Percentiles rank a stretch among this genome's conserved stretches.
Evolutionary conservation across 2,113 vertebrate species (phyloP).

Genomic region (Collichthys lucidus): DNA sequence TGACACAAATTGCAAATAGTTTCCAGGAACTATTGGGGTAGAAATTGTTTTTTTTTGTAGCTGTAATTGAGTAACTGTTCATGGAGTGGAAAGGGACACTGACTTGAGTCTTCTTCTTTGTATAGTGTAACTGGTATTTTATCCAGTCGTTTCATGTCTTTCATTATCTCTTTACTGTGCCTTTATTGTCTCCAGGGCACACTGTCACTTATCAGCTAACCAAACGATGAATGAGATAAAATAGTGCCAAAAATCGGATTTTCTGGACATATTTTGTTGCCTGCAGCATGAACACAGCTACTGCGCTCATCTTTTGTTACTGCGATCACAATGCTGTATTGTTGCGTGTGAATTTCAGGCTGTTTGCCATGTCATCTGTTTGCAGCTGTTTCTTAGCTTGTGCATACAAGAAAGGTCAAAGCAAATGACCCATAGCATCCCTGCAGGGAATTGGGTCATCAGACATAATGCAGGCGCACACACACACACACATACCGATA

Average conservation of each 20-base stretch:
- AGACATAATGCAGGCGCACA: conserved; percentile 1
- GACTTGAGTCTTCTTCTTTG: background rate
- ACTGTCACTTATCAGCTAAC: background rate
- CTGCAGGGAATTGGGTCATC: conserved; percentile 46
- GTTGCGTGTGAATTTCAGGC: conserved; percentile 8
- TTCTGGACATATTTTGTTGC: background rate
- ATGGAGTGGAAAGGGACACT: background rate
- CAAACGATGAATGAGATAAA: background rate
- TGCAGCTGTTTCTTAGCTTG: conserved; percentile 53
- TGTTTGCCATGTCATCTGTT: conserved; percentile 46
- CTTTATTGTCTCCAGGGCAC: background rate
- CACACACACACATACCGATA: background rate
- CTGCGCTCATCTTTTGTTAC: background rate
- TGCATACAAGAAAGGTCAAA: conserved; percentile 61
- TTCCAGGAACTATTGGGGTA: background rate
- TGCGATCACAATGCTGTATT: background rate
- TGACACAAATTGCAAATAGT: background rate
- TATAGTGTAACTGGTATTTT: background rate
- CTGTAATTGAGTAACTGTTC: background rate
- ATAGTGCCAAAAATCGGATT: background rate
- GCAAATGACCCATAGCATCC: conserved; percentile 48
- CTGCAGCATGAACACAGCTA: background rate
- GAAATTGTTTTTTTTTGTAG: background rate
- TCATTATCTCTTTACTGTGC: background rate
- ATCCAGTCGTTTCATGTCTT: background rate